These are phyloP conservation scores for Ameiurus melas DNA, from an alignment of 2,113 vertebrate species.

Conservation along the genomic window DNA sequence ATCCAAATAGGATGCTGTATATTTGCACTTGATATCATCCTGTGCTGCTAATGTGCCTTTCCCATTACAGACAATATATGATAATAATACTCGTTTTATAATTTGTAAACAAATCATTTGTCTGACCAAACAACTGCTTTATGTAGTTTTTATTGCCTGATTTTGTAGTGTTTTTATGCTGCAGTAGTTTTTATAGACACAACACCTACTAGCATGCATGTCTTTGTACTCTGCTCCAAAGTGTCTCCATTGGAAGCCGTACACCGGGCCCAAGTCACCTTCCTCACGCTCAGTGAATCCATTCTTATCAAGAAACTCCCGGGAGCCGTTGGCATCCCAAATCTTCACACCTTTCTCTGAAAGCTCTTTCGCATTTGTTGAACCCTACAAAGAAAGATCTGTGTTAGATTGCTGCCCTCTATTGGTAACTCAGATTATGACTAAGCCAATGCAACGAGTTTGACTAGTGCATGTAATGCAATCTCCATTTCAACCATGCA, in stretches of 20 bases:
- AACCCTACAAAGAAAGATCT: slow-evolving; percentile 77
- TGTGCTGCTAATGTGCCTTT: neutral
- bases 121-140: neutral
- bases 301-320: slow-evolving; percentile 85
- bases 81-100: neutral
- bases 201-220: slow-evolving; percentile 82
- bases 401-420: slow-evolving; percentile 2
- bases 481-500: neutral
- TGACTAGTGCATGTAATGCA: no score
- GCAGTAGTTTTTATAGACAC: neutral
- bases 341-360: slow-evolving; percentile 93
- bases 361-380: slow-evolving; percentile 93
- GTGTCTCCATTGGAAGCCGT: slow-evolving; percentile 98
- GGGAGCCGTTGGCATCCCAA: slow-evolving; percentile 95
- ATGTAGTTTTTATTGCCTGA: neutral
- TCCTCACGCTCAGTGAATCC: slow-evolving; percentile 87
- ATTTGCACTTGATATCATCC: neutral
- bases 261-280: slow-evolving; percentile 94
- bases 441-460: neutral
- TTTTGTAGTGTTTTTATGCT: neutral
- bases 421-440: neutral
- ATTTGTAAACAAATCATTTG: neutral
- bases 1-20: neutral
- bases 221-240: slow-evolving; percentile 94
- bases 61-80: neutral